Percentiles rank a stretch among this genome's conserved stretches.
Evolutionary conservation across 2,797 vertebrate species (phyloP).

Genomic region (Emydoidea blandingii): DNA sequence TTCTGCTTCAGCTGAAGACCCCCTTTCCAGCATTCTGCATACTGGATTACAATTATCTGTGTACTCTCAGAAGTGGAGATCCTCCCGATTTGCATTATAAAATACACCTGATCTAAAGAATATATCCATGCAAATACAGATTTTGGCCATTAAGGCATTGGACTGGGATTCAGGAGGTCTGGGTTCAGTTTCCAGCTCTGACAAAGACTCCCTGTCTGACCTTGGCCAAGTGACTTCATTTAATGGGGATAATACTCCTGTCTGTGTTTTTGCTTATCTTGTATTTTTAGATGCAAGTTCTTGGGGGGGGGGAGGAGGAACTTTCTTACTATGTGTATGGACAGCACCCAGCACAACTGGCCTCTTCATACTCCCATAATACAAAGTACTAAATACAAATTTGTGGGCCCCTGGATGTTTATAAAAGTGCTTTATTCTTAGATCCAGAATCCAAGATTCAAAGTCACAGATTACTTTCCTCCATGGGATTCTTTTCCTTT

Average conservation of each 20-base stretch:
- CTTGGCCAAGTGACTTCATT: neutral
- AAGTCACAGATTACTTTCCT: neutral
- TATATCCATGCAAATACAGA: neutral
- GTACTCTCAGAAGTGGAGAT: neutral
- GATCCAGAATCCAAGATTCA: neutral
- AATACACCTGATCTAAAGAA: neutral
- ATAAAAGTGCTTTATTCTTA: neutral
- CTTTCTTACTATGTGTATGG: neutral
- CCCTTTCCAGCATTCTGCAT: neutral
- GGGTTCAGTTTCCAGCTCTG: neutral
- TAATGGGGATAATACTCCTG: no score
- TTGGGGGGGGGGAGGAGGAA: no score
- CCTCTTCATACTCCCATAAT: neutral
- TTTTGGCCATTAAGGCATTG: neutral
- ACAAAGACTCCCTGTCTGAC: neutral
- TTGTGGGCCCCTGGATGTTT: neutral
- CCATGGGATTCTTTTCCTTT: no score
- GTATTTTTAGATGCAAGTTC: no score
- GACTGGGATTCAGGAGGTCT: neutral
- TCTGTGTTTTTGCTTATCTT: neutral
- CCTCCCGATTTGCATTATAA: neutral
- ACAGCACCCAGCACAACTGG: neutral
- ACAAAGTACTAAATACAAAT: neutral
- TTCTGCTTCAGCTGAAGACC: fast-evolving
- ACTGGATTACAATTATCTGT: neutral